Evolutionary conservation across 2,113 vertebrate species (phyloP).

Genomic region (Hyla sarda): DNA sequence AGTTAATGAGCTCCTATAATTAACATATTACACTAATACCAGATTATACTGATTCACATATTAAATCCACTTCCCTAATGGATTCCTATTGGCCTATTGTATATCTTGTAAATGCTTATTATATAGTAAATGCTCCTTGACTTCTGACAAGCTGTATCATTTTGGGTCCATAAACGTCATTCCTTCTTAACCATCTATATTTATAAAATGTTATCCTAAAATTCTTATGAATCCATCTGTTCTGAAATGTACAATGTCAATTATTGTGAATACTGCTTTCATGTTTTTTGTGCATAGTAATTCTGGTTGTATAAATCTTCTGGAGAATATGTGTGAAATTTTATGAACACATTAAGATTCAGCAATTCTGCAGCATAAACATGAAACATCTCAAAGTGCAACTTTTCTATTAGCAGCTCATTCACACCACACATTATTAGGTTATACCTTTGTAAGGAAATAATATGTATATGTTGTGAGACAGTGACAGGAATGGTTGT

Average conservation of each 20-base stretch:
- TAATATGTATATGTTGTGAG: no score
- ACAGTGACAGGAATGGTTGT: no score
- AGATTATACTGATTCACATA: background rate
- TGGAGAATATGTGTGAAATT: background rate
- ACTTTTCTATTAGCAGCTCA: background rate
- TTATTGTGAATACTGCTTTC: background rate
- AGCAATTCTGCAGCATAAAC: background rate
- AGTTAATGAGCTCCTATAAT: conserved; percentile 12
- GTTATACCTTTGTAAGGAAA: no score
- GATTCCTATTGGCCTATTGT: background rate
- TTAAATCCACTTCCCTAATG: background rate
- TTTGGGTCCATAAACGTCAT: background rate
- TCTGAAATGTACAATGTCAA: background rate
- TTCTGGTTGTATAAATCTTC: background rate
- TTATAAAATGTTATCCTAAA: background rate
- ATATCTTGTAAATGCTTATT: background rate
- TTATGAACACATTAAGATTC: background rate
- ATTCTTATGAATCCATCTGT: background rate
- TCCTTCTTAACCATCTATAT: background rate
- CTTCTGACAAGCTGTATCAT: background rate
- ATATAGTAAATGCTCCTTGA: background rate
- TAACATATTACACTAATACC: background rate
- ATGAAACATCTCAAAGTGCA: background rate
- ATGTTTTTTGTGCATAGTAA: background rate
- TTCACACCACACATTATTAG: no score